Evolutionary conservation across 2,888 invertebrate species (phyloP), one percentile per base, ranked within the genome.

Genomic region (Harpagoxenus sublaevis): DNA sequence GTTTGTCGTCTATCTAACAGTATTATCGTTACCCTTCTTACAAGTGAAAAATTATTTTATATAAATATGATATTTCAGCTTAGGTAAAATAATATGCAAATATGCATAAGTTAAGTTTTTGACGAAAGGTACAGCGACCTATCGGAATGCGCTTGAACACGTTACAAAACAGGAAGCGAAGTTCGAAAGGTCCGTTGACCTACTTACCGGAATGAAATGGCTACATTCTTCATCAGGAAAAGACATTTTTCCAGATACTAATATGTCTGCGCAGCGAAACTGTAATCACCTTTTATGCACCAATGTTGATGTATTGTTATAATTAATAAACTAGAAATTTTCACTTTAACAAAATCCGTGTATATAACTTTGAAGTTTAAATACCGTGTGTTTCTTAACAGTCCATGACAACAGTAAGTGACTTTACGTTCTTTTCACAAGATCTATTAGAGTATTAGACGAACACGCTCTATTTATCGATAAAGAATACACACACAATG

Each of bases 371-470:
- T 23, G 23, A 23, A 23, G 23, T 23, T 23, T 23, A 23, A 23
- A 23, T 23, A 23, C 23, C 23, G 23, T 23, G 23, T 23, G 0
- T 23, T 42, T 42, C n/a, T 45, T 31, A 18, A 55, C 55, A 15
- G 45, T 31, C 45, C 5, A 68, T 39, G 48, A 35, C 6, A 23
- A 23, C 23, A 23, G 23, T 23, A 23, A 23, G 1, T 73, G 75
- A 39, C 79, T 71, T 35, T 39, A 83, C 81, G 79, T 74, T 85
- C 85, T 85, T 84, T 74, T 18, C 23, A 3, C 48, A 28, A 31
- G 31, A 57, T 65, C 45, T 39, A 9, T 35, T 35, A 35, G 35
- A 35, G 35, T 35, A 65, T 55, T 65, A 63, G 15, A 68, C 31
- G 3, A 42, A 42, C 31, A 35, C 28, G 6, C n/a, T 55, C n/a